A percentile compares a stretch with the other conserved stretches of the same genome.
Evolutionary conservation across 2,888 invertebrate species (phyloP).

Genomic region (Deilephila elpenor): DNA sequence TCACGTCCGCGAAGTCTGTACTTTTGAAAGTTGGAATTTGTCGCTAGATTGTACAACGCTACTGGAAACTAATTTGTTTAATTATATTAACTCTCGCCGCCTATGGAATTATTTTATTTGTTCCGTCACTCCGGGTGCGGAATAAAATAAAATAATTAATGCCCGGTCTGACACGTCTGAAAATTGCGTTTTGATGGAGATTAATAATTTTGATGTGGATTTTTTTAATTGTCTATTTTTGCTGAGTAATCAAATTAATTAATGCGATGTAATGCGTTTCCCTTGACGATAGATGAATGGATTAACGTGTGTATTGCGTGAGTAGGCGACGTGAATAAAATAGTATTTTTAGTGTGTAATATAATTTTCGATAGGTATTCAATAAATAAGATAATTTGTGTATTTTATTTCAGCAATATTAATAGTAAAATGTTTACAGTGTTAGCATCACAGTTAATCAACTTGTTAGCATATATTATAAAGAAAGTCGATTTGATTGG

Average conservation of each 20-base stretch:
- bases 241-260: background rate
- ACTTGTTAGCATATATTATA: no score
- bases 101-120: slow-evolving; percentile 30
- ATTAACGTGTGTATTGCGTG: background rate
- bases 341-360: background rate
- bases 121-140: slow-evolving; percentile 12
- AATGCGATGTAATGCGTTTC: background rate
- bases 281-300: background rate
- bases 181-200: background rate
- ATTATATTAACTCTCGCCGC: slow-evolving; percentile 57
- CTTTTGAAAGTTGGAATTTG: slow-evolving; percentile 77
- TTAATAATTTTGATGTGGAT: slow-evolving; percentile 8
- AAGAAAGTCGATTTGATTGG: no score
- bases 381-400: no score
- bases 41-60: slow-evolving; percentile 72
- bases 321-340: background rate
- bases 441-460: no score
- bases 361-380: no score
- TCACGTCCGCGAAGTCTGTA: slow-evolving; percentile 74
- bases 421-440: no score
- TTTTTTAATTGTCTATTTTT: background rate
- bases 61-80: slow-evolving; percentile 75
- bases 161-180: background rate
- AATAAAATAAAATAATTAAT: no score
- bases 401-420: no score